Conservation (phyloP, 2,113 vertebrate genomes). For the human region GRCh38 chr14:69073001-69073500, state of each 20-base stretch:
- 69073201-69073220: not conserved
- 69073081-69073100: not conserved
- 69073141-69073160: not conserved
- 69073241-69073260: not conserved
- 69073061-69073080: not conserved
- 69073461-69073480: not conserved
- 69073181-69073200: slow-evolving; percentile 23
- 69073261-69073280: not conserved
- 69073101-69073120: slow-evolving; percentile 24
- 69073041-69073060: not conserved
- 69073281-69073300: not conserved
- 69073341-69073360: not conserved
- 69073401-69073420: not conserved
- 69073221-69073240: not conserved
- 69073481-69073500: slow-evolving; percentile 29
- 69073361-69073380: not conserved
- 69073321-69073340: not conserved
- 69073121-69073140: not conserved
- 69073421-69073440: not conserved
- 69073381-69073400: not conserved
- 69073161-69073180: not conserved
- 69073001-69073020: not conserved
- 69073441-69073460: not conserved
- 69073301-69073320: not conserved
- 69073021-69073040: not conserved